These are phyloP conservation scores for Wasmannia auropunctata DNA, from an alignment of 1,140 invertebrate species.

Conservation along the genomic window DNA sequence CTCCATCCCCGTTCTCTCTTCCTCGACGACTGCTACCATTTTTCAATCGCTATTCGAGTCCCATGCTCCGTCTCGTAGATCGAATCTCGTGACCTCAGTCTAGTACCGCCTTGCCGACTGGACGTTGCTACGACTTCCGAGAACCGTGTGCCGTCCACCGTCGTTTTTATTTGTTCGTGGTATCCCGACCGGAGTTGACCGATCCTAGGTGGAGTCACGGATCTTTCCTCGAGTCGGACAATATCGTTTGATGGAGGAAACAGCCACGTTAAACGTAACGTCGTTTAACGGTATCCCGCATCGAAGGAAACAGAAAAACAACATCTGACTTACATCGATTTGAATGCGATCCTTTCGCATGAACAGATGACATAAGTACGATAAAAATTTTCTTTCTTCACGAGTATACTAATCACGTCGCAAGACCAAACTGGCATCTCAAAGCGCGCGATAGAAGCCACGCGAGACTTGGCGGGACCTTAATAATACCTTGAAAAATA, in stretches of 20 bases:
- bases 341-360: background rate
- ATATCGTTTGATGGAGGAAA: conserved; percentile 10
- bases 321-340: background rate
- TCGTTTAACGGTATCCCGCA: too few relatives aligned
- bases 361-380: background rate
- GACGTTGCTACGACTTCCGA: conserved; percentile 48
- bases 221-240: background rate
- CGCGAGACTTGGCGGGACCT: background rate
- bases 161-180: conserved; percentile 38
- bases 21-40: conserved; percentile 56
- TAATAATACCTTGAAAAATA: conserved; percentile 33
- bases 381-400: background rate
- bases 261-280: conserved; percentile 4
- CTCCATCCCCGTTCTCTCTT: conserved; percentile 29
- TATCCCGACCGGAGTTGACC: conserved; percentile 4
- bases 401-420: background rate
- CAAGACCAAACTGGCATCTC: background rate
- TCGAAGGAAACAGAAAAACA: background rate
- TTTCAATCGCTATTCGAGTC: conserved; percentile 67
- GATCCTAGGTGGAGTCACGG: conserved; percentile 14
- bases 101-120: conserved; percentile 12
- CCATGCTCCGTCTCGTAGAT: conserved; percentile 53
- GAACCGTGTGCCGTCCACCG: background rate
- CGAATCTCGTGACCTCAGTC: conserved; percentile 58
- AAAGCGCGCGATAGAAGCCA: background rate